These are phyloP conservation scores for Galleria mellonella DNA, from an alignment of 1,140 invertebrate species.

Conservation along the genomic window DNA sequence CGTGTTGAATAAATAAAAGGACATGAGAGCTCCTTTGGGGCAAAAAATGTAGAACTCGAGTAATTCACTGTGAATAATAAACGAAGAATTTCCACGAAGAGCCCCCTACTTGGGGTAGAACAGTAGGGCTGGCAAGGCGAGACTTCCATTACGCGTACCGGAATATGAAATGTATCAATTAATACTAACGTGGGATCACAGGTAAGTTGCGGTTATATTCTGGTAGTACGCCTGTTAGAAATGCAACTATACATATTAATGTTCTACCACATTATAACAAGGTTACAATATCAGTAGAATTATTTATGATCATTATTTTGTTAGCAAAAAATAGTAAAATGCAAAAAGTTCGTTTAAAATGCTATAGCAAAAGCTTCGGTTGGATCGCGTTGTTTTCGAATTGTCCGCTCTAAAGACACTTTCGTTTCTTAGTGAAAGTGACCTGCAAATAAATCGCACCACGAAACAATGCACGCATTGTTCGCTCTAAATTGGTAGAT, in stretches of 20 bases:
- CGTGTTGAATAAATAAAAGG: conserved; percentile 49
- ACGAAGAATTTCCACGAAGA: conserved; percentile 43
- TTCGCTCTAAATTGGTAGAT: conserved; percentile 47
- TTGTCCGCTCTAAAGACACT: conserved; percentile 38
- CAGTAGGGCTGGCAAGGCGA: conserved; percentile 11
- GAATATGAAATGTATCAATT: conserved; percentile 34
- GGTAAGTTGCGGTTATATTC: too few species aligned
- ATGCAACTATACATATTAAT: not conserved
- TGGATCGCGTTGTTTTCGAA: conserved; percentile 45
- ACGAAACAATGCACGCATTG: conserved; percentile 63
- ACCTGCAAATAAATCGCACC: conserved; percentile 51
- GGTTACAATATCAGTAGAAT: too few species aligned
- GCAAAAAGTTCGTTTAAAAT: too few species aligned
- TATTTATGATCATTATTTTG: too few species aligned
- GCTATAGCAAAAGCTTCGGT: conserved; percentile 37
- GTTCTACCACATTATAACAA: too few species aligned
- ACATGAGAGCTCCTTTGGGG: conserved; percentile 37
- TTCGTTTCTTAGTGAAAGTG: conserved; percentile 45
- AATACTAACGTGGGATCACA: conserved; percentile 3
- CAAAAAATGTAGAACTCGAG: conserved; percentile 46
- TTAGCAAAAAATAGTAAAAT: too few species aligned
- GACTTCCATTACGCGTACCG: conserved; percentile 20
- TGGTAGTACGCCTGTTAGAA: too few species aligned
- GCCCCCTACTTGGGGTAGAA: conserved; percentile 23
- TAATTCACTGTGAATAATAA: conserved; percentile 66